Percentiles rank a stretch among this genome's conserved stretches.
Evolutionary conservation across 2,888 invertebrate genomes (phyloP).

Genomic region (Teinopalpus imperialis): DNA sequence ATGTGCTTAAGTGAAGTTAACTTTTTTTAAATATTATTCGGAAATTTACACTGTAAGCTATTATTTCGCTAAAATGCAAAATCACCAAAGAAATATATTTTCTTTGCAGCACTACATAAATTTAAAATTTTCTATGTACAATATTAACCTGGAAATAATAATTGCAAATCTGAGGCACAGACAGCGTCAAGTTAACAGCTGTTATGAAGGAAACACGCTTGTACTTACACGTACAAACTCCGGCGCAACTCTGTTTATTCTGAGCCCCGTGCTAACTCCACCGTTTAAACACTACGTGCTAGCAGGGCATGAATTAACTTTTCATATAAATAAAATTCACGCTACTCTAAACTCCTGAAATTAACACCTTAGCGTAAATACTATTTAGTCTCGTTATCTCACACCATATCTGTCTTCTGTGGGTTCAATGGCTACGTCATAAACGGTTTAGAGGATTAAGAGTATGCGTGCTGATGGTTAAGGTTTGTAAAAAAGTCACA

Average conservation of each 20-base stretch:
- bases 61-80: no score
- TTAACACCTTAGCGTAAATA: constrained; percentile 80
- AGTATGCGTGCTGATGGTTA: not conserved
- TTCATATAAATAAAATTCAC: constrained; percentile 83
- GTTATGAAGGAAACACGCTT: constrained; percentile 36
- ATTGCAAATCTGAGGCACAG: not conserved
- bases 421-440: constrained; percentile 29
- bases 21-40: no score
- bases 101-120: no score
- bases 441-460: constrained; percentile 29
- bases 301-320: constrained; percentile 79
- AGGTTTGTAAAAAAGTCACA: no score
- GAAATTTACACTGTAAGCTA: no score
- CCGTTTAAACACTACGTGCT: constrained; percentile 79
- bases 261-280: constrained; percentile 75
- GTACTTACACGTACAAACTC: constrained; percentile 44
- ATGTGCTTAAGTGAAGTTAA: constrained; percentile 2
- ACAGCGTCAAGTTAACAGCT: constrained; percentile 30
- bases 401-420: constrained; percentile 52
- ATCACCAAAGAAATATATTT: no score
- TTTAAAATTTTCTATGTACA: not conserved
- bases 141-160: not conserved
- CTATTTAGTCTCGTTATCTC: constrained; percentile 71
- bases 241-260: constrained; percentile 66
- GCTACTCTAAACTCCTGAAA: constrained; percentile 81